These are phyloP conservation scores for Helostoma temminkii DNA, from an alignment of 2,797 vertebrate genomes.

Conservation along the genomic window DNA sequence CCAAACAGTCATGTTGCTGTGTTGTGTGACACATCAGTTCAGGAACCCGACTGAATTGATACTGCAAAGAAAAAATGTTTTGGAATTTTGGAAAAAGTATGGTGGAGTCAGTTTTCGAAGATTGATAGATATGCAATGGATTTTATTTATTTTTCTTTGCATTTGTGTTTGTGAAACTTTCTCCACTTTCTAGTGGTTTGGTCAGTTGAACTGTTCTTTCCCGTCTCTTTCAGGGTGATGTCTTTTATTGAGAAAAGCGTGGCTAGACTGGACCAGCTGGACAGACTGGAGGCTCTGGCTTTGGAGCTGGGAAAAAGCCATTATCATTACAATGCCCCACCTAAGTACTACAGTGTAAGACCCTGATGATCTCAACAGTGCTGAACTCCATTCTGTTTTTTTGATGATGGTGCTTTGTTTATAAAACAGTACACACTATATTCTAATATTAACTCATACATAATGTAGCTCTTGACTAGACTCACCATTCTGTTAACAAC, in stretches of 20 bases:
- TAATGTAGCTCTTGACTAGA: slow-evolving; percentile 15
- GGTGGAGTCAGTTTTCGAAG: not conserved
- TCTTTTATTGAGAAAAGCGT: slow-evolving; percentile 89
- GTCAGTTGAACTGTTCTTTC: no score
- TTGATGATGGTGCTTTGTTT: slow-evolving; percentile 24
- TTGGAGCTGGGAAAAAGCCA: slow-evolving; percentile 86
- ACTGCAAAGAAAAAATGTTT: slow-evolving; percentile 1
- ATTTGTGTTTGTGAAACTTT: slow-evolving; percentile 26
- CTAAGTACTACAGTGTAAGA: slow-evolving; percentile 86
- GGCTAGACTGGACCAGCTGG: slow-evolving; percentile 84
- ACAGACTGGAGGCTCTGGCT: slow-evolving; percentile 82
- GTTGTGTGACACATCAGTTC: slow-evolving; percentile 9
- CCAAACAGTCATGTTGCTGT: slow-evolving; percentile 15
- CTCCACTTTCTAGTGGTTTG: no score
- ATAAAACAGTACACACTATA: not conserved
- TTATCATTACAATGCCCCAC: slow-evolving; percentile 86
- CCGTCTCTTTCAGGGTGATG: slow-evolving; percentile 82
- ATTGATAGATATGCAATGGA: not conserved
- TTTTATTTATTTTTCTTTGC: not conserved
- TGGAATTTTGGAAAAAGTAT: slow-evolving; percentile 1
- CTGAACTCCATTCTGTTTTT: slow-evolving; percentile 7
- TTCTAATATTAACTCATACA: slow-evolving; percentile 4
- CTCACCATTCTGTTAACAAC: slow-evolving; percentile 7
- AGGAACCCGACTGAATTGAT: no score
- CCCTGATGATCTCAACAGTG: not conserved